Evolutionary conservation across 2,888 invertebrate species (phyloP).

Genomic region (Philhelius pedissequus): DNA sequence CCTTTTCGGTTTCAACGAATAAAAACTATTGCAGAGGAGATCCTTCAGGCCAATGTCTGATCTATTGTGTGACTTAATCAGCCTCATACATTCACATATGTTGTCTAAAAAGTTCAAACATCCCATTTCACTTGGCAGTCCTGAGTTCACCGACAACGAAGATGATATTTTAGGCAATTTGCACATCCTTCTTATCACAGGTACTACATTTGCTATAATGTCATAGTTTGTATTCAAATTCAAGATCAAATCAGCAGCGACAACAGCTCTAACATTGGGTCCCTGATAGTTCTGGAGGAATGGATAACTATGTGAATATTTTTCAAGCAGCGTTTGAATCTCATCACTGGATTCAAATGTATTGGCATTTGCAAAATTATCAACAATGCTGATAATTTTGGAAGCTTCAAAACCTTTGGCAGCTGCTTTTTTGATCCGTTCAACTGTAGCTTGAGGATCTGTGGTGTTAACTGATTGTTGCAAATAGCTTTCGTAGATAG

Average conservation of each 20-base stretch:
- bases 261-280: constrained; percentile 73
- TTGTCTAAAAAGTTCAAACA: constrained; percentile 73
- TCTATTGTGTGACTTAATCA: constrained; percentile 69
- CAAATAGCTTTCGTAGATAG: constrained; percentile 75
- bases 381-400: constrained; percentile 82
- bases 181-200: constrained; percentile 74
- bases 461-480: constrained; percentile 70
- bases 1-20: constrained; percentile 72
- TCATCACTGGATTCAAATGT: constrained; percentile 72
- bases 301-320: constrained; percentile 73
- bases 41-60: constrained; percentile 70
- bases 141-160: constrained; percentile 52
- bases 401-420: constrained; percentile 82
- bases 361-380: constrained; percentile 80
- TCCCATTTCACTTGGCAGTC: constrained; percentile 73
- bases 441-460: constrained; percentile 73
- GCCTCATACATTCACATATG: constrained; percentile 75
- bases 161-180: constrained; percentile 59
- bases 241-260: constrained; percentile 76
- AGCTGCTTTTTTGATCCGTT: constrained; percentile 80
- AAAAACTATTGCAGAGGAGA: constrained; percentile 72
- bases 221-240: constrained; percentile 76
- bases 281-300: constrained; percentile 75
- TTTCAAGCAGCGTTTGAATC: constrained; percentile 72
- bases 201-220: constrained; percentile 74